Base-by-base conservation (phyloP, 1,140 invertebrate species). In the Protaetia brevitarsis region DNA sequence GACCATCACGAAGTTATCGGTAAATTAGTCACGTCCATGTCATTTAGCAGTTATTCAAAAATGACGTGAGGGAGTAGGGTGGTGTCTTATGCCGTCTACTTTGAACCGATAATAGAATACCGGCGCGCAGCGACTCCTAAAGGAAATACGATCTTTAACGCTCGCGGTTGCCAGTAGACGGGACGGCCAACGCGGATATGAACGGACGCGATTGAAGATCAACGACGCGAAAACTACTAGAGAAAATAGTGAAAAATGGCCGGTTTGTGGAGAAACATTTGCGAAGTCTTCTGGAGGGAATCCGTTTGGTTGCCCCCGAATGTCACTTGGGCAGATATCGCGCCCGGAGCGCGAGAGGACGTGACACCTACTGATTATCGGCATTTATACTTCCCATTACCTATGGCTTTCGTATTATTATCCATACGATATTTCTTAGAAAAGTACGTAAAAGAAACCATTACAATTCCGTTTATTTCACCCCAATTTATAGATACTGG, bases 271-370 rank as follows among this genome's bases (percentile, higher is more conserved):
- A 5, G 29, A 16, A 69, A 51, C 58, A 57, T 85, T 37, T 76
- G 82, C 63, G 78, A 85, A 75, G 81, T 80, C 71, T 94, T 95
- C 81, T 94, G 92, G 92, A 86, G 86, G 72, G 86, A 89, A 71
- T 79, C 86, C 73, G 80, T 95, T 71, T 95, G 93, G 93, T 83
- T 94, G 71, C 93, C 93, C 65, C 91, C 92, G 66, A 93, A 93
- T 78, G 87, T 87, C 66, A 91, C 90, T 72, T 96, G 93, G 93
- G 82, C 83, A n/a, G 89, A 94, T 74, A 86, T 95, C 34, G 82
- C 85, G 71, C 88, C 92, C 16, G 91, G 86, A 67, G 84, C 89
- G 56, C 89, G 85, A 69, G 84, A 89, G 68, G 83, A 85, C 71
- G 86, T 93, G 66, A 83, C 86, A 65, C 93, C 91, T 79, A 85